Percentiles rank a stretch among this genome's conserved stretches.
Evolutionary conservation across 2,888 invertebrate genomes (phyloP).

Genomic region (Dusona sp.): DNA sequence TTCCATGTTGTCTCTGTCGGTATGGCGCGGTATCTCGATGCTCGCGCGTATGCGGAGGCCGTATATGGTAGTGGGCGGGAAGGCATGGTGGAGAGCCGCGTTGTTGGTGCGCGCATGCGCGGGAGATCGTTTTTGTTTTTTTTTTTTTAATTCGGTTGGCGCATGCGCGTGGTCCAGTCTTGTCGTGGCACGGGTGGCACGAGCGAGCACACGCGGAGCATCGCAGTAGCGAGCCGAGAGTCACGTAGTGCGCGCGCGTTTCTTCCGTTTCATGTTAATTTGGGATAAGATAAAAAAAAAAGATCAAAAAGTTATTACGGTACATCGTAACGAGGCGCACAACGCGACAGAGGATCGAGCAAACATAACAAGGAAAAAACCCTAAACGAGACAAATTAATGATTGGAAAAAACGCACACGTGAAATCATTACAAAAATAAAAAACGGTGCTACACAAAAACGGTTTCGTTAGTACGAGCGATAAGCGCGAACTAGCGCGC

Average conservation of each 20-base stretch:
- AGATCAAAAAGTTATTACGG: constrained; percentile 2
- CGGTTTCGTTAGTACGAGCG: constrained; percentile 55
- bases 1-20: constrained; percentile 60
- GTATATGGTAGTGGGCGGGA: constrained; percentile 84
- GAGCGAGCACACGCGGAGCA: constrained; percentile 73
- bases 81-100: constrained; percentile 68
- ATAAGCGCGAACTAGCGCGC: constrained; percentile 64
- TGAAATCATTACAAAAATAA: constrained; percentile 21
- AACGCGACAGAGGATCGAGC: constrained; percentile 1
- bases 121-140: neutral
- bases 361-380: neutral
- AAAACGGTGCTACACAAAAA: constrained; percentile 21
- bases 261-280: constrained; percentile 39
- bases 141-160: constrained; percentile 25
- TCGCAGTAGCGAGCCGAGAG: constrained; percentile 81
- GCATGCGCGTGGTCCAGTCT: constrained; percentile 70
- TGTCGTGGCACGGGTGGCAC: constrained; percentile 73
- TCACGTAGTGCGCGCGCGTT: constrained; percentile 77
- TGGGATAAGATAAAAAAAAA: constrained; percentile 28
- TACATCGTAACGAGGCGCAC: neutral
- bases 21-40: constrained; percentile 71
- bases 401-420: neutral
- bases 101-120: constrained; percentile 43
- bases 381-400: neutral
- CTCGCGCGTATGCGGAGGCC: constrained; percentile 77